phyloP scores from a whole-genome alignment of 1,140 invertebrate genomes.

The Apocrypta bakeri region DNA sequence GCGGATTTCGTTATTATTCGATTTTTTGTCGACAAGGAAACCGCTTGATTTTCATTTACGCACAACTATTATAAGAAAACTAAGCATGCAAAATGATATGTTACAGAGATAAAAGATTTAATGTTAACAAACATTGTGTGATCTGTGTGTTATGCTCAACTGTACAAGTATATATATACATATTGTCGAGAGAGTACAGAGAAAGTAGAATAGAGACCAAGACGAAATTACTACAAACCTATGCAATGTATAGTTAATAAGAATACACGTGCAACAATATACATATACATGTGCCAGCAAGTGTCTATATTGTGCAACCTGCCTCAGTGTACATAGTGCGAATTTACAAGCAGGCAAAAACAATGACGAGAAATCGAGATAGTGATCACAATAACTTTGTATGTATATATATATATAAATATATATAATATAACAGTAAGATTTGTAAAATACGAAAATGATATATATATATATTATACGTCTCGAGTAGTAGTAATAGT shows the following conservation, averaged over 20 bases:
- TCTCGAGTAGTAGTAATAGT: not conserved
- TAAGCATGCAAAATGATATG: not conserved
- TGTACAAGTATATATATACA: no score
- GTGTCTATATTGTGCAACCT: not conserved
- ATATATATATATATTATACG: not conserved
- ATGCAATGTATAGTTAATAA: not conserved
- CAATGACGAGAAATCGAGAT: no score
- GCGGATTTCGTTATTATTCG: not conserved
- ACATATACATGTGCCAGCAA: not conserved
- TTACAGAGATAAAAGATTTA: not conserved
- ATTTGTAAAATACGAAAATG: not conserved
- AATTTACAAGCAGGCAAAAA: no score
- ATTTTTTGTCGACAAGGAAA: not conserved
- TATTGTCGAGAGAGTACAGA: not conserved
- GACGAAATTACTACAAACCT: not conserved
- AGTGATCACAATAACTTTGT: no score
- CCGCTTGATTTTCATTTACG: not conserved
- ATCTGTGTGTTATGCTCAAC: not conserved
- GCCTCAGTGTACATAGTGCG: no score
- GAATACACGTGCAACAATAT: not conserved
- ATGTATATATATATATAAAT: not conserved
- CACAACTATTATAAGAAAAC: not conserved
- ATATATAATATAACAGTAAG: not conserved
- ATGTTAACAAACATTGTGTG: not conserved
- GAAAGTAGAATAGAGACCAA: not conserved